Conservation (phyloP, 2,113 vertebrate genomes). For the Coracopsis vasa region DNA sequence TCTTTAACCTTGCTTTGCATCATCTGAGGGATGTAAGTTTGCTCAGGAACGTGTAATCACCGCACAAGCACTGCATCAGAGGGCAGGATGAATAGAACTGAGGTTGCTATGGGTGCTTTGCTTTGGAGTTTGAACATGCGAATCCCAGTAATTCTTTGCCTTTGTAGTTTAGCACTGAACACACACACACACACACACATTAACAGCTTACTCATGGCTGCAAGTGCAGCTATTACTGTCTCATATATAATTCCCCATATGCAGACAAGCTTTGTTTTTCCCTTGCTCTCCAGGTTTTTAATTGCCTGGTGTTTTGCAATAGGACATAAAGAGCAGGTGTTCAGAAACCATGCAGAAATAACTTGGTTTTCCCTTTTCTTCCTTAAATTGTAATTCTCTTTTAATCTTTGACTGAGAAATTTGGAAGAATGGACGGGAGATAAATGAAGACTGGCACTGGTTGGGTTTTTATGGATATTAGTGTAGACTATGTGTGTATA, state of each 20-base stretch:
- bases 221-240: slow-evolving; percentile 29
- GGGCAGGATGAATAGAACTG: slow-evolving; percentile 22
- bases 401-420: not conserved
- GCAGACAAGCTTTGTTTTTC: slow-evolving; percentile 18
- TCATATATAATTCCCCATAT: slow-evolving; percentile 17
- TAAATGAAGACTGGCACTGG: not conserved
- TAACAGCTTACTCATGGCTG: not conserved
- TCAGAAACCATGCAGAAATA: slow-evolving; percentile 15
- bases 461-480: not conserved
- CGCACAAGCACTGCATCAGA: not conserved
- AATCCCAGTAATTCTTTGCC: slow-evolving; percentile 29
- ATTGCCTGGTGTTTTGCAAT: slow-evolving; percentile 42
- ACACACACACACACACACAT: slow-evolving; percentile 6
- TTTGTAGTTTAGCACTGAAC: slow-evolving; percentile 6
- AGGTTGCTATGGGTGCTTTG: slow-evolving; percentile 23
- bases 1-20: slow-evolving; percentile 22
- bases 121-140: slow-evolving; percentile 33
- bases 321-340: slow-evolving; percentile 57
- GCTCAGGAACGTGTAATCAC: not conserved
- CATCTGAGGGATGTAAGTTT: not conserved
- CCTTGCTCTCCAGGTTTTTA: slow-evolving; percentile 49
- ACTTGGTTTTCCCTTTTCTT: not conserved
- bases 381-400: not conserved
- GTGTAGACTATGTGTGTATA: not conserved
- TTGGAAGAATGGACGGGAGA: not conserved